Conservation (phyloP, 2,888 invertebrate genomes). For the Callyntrura sp. region DNA sequence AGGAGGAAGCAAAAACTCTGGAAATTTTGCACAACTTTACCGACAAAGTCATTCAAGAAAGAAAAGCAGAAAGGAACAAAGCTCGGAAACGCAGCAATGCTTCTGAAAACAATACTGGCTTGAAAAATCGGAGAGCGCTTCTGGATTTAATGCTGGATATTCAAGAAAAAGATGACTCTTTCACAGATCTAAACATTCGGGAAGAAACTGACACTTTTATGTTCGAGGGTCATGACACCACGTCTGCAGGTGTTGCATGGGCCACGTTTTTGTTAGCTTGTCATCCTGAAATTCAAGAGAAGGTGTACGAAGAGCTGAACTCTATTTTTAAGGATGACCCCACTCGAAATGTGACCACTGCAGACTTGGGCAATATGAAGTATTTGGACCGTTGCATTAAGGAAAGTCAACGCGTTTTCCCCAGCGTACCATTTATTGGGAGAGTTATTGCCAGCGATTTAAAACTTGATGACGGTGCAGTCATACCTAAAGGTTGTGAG, state of each 20-base stretch:
- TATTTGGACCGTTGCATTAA: constrained; percentile 85
- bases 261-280: constrained; percentile 61
- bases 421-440: too few species aligned
- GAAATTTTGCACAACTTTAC: constrained; percentile 87
- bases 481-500: constrained; percentile 85
- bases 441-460: too few species aligned
- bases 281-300: constrained; percentile 62
- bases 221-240: constrained; percentile 72
- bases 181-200: constrained; percentile 85
- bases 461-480: constrained; percentile 74
- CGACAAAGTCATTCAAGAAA: constrained; percentile 80
- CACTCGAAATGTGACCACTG: constrained; percentile 70
- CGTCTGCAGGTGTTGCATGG: constrained; percentile 57
- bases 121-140: constrained; percentile 1
- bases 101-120: not conserved
- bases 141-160: constrained; percentile 44
- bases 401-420: too few species aligned
- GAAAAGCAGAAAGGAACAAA: constrained; percentile 25
- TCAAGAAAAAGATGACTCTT: constrained; percentile 47
- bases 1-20: constrained; percentile 86
- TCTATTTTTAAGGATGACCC: constrained; percentile 73
- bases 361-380: constrained; percentile 84
- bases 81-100: too few species aligned
- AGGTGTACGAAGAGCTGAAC: constrained; percentile 72
- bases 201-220: constrained; percentile 84